Conservation (phyloP, 2,113 vertebrate species). For the Pluvialis apricaria region DNA sequence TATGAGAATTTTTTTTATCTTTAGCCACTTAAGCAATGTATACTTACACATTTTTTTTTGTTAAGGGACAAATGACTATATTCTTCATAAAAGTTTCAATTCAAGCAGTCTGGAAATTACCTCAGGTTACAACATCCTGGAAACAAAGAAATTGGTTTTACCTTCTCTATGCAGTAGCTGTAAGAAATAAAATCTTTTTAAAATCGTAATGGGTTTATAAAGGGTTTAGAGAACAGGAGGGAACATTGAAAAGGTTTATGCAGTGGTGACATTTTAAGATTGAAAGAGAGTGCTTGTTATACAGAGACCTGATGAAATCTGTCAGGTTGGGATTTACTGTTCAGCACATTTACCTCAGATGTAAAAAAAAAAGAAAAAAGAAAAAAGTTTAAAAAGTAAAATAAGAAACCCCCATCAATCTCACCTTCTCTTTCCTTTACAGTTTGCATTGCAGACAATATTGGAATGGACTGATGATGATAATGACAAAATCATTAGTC, state of each 20-base stretch:
- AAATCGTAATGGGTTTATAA: slow-evolving; percentile 72
- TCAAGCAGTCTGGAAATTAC: slow-evolving; percentile 43
- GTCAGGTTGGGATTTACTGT: slow-evolving; percentile 47
- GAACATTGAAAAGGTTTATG: slow-evolving; percentile 48
- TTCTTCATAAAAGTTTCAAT: slow-evolving; percentile 42
- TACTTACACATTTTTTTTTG: slow-evolving; percentile 19
- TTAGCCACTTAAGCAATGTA: neutral
- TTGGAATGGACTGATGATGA: accelerated
- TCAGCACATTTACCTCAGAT: slow-evolving; percentile 13
- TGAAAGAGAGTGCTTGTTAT: slow-evolving; percentile 49
- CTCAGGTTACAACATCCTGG: slow-evolving; percentile 27
- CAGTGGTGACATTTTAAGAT: slow-evolving; percentile 42
- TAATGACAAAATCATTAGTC: neutral
- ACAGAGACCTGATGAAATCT: slow-evolving; percentile 46
- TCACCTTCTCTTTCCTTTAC: neutral
- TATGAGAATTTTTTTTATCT: slow-evolving; percentile 22
- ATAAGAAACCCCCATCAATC: neutral
- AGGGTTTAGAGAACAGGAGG: slow-evolving; percentile 23
- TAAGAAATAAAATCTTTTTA: slow-evolving; percentile 50
- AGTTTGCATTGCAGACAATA: neutral
- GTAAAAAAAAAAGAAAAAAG: neutral
- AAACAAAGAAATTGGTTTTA: slow-evolving; percentile 56
- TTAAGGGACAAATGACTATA: slow-evolving; percentile 21
- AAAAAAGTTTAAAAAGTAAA: neutral
- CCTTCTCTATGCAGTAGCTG: slow-evolving; percentile 13